Evolutionary conservation across 2,797 vertebrate genomes (phyloP).

Genomic region (Gymnothorax javanicus): DNA sequence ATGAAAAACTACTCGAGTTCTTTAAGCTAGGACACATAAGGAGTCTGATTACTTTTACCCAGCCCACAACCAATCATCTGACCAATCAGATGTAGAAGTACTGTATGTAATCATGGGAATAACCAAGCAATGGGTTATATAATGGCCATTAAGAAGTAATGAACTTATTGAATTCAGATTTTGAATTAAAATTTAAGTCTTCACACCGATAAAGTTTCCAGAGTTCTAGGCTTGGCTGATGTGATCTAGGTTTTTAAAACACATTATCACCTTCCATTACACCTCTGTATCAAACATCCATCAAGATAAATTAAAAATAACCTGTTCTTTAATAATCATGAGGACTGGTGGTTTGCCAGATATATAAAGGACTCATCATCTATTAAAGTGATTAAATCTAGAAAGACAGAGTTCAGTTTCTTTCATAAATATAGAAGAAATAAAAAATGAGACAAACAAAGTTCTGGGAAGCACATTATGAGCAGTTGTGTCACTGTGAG

Average conservation of each 20-base stretch:
- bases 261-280: not conserved
- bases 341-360: not conserved
- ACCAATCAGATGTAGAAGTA: no score
- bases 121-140: not conserved
- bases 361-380: not conserved
- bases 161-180: not conserved
- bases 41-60: no score
- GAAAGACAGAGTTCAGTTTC: not conserved
- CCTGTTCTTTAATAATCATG: not conserved
- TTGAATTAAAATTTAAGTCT: not conserved
- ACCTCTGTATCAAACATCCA: not conserved
- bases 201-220: not conserved
- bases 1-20: no score
- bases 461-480: not conserved
- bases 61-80: no score
- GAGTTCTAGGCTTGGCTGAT: not conserved
- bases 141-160: not conserved
- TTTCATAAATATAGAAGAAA: not conserved
- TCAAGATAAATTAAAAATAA: not conserved
- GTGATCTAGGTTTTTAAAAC: not conserved
- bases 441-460: not conserved
- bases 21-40: no score
- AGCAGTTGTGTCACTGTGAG: not conserved
- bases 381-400: not conserved
- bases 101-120: no score